phyloP scores from a whole-genome alignment of 37 sponge, comb jelly and placozoan genomes.

The Spongilla lacustris region DNA sequence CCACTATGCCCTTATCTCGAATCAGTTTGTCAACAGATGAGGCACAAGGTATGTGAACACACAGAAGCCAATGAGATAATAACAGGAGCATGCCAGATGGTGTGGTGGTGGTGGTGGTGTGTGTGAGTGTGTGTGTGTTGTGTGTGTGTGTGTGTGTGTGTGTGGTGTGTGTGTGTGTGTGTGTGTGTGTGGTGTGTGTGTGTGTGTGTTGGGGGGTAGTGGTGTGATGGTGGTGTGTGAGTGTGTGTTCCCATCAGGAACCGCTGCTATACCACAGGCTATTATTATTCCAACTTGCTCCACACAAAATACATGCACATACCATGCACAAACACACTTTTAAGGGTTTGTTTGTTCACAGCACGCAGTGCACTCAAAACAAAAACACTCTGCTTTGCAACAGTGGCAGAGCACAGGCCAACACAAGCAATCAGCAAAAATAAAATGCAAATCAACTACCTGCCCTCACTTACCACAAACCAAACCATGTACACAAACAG shows the following conservation, averaged over 20 bases:
- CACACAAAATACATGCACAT: slow-evolving; percentile 20
- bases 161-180: not conserved
- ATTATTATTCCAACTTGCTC: not conserved
- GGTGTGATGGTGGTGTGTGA: too few relatives aligned
- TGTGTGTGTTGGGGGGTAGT: too few relatives aligned
- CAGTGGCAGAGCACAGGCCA: not conserved
- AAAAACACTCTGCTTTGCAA: not conserved
- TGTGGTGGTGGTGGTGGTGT: not conserved
- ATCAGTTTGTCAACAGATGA: slow-evolving; percentile 7
- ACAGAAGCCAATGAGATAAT: not conserved
- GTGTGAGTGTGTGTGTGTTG: not conserved
- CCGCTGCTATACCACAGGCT: not conserved
- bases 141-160: too few relatives aligned
- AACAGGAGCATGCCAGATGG: too few relatives aligned
- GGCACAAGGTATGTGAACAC: not conserved
- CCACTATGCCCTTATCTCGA: not conserved
- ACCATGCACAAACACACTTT: not conserved
- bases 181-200: too few relatives aligned
- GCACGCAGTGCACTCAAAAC: too few relatives aligned
- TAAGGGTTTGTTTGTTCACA: too few relatives aligned
- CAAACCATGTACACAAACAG: not conserved
- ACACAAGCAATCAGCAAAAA: slow-evolving; percentile 14
- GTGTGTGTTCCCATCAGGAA: too few relatives aligned
- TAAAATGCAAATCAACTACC: too few relatives aligned
- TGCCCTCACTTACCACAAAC: too few relatives aligned